Base-by-base conservation (phyloP, 1,140 invertebrate species). In the Melitaea cinxia region DNA sequence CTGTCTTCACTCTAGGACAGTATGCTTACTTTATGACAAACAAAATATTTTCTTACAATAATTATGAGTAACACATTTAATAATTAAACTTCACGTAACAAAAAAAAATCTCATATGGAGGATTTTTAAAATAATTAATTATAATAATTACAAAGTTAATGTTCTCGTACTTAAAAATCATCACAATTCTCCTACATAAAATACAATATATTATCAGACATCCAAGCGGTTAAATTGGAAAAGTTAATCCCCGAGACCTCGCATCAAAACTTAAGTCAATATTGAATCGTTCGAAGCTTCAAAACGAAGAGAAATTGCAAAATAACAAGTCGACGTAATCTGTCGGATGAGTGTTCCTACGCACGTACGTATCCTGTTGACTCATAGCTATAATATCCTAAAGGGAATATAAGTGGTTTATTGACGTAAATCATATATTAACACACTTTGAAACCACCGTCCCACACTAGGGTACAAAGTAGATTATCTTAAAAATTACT, bases 281-380 rank as follows among this genome's bases (percentile, higher is more conserved):
- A 62, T 62, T 62, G 60, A 62, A 55, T 62, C 30, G 4, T 26
- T 30, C 28, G 50, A 62, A 26, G 37, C 33, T 55, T 47, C 42
- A 45, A 63, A 53, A 65, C 53, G 56, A 55, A 37, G 62, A 70
- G 52, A 70, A 69, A 69, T 69, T 59, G 42, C 62, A 61, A 70
- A 70, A 68, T 64, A 68, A 70, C 56, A 60, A 60, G 62, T 65
- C 45, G 53, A 30, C 35, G 53, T 59, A 65, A 65, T 65, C 62
- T 56, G 56, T 56, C 52, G 62, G 57, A 65, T 65, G 62, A 65
- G 57, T 55, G 67, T 55, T 55, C 68, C 64, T 66, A 70, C 68
- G 64, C 63, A 47, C 64, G 26, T 62, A 62, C 35, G 50, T 71
- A 73, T 73, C 68, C 72, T 67, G 72, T 71, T 73, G 71, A 73